Conservation (phyloP, 2,888 invertebrate species). For the Tenthredo mesomela region DNA sequence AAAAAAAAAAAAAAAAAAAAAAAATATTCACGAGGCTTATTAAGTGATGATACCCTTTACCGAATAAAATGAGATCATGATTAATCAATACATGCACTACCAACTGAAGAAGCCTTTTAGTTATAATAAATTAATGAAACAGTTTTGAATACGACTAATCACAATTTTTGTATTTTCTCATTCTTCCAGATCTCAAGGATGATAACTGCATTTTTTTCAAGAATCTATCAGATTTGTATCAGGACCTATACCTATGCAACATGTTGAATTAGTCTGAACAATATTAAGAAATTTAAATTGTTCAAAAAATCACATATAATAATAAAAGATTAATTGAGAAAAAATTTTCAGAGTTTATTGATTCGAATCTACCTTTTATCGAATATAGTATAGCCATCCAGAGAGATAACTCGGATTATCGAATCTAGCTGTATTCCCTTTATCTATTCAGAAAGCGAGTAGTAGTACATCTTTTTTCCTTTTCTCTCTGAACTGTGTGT, state of each 20-base stretch:
- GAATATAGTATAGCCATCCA: not conserved
- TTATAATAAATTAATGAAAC: not conserved
- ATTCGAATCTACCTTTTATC: not conserved
- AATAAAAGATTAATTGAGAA: slow-evolving; percentile 5
- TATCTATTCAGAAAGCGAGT: not conserved
- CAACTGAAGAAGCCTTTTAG: slow-evolving; percentile 52
- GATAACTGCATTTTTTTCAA: not conserved
- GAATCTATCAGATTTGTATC: not conserved
- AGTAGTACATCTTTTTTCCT: not conserved
- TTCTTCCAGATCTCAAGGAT: not conserved
- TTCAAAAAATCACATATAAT: not conserved
- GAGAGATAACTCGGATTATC: not conserved
- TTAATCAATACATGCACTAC: slow-evolving; percentile 58
- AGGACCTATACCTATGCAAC: not conserved
- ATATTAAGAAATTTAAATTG: not conserved
- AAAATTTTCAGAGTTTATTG: not conserved
- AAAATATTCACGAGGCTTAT: not conserved
- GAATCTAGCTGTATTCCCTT: not conserved
- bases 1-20: too few species aligned
- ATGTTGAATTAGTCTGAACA: not conserved
- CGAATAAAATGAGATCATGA: slow-evolving; percentile 55
- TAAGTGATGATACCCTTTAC: slow-evolving; percentile 55
- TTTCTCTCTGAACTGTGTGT: not conserved
- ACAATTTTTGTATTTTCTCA: not conserved
- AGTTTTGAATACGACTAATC: not conserved